Base-by-base conservation (phyloP, 2,797 vertebrate genomes). In the Margarornis squamiger region DNA sequence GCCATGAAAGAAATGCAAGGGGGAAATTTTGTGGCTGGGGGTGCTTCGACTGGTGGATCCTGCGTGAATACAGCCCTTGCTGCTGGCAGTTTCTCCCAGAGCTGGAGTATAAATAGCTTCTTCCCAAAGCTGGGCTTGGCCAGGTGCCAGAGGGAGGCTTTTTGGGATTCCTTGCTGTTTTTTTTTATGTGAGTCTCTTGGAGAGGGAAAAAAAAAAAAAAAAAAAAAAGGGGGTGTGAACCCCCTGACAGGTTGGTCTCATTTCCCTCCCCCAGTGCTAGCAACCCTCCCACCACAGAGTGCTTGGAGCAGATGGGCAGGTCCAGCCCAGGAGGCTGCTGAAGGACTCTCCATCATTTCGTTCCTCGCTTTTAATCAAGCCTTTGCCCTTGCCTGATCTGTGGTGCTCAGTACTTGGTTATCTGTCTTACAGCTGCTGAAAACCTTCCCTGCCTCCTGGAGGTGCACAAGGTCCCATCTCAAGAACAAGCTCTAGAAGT, bases 51-150 rank as follows among this genome's bases (percentile, higher is more conserved):
- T 76, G 63, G 14, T 9, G 24, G 57, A 48, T 6, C 23, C 51
- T 2, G 2, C 8, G 14, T 0, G 6, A 21, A 39, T 2, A 3
- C 32, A 30, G 45, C 20, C 46, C 14, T 38, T 4, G 7, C 52
- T 48, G n/a, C 54, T 65, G 63, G 34, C 71, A 51, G 71, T 29
- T 19, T 32, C 30, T 72, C 34, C 45, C 4, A 6, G 11, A 0
- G 7, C 45, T 36, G 29, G 32, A 29, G 19, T 34, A 45, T 51
- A 52, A 78, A 78, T 24, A 63, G 51, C 18, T 12, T 77, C 59
- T 46, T 62, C 26, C 36, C 17, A 20, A 23, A 36, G 43, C 76
- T 82, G 51, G 38, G 26, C 59, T 51, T 45, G 65, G n/a, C 65
- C 0, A 7, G 58, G 41, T 4, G 13, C 26, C 30, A 30, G 29